Conservation (phyloP, 1,140 invertebrate species). For the Hormaphis cornu region DNA sequence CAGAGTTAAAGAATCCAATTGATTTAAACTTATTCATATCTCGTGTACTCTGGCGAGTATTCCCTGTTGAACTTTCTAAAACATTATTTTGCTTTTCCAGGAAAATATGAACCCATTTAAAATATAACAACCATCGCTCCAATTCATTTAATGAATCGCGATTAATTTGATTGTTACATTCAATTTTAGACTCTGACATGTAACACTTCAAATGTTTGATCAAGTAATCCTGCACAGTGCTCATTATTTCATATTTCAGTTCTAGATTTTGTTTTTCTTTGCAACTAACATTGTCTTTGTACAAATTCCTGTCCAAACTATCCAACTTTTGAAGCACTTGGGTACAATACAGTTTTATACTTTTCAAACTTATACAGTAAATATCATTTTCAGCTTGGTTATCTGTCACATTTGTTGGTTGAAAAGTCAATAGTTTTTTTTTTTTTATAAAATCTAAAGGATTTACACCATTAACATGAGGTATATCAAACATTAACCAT, state of each 20-base stretch:
- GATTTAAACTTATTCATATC: slow-evolving; percentile 20
- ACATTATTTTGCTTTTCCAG: neutral
- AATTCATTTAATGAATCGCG: neutral
- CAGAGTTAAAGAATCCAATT: slow-evolving; percentile 16
- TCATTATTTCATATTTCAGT: neutral
- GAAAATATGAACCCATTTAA: slow-evolving; percentile 7
- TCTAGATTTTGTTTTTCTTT: neutral
- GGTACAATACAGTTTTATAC: neutral
- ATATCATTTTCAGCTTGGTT: neutral
- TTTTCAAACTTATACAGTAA: neutral
- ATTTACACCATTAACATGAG: neutral
- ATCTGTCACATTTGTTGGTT: neutral
- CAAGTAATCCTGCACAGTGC: neutral
- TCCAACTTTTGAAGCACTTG: neutral
- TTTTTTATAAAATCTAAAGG: slow-evolving; percentile 1
- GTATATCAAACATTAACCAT: neutral
- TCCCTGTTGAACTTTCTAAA: neutral
- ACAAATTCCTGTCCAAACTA: neutral
- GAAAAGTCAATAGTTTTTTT: neutral
- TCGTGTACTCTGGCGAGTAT: neutral
- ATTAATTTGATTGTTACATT: neutral
- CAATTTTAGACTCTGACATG: neutral
- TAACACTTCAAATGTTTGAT: slow-evolving; percentile 1
- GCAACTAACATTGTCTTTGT: neutral
- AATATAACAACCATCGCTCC: slow-evolving; percentile 19